A percentile compares a stretch with the other conserved stretches of the same genome.
phyloP scores from a whole-genome alignment of 2,888 invertebrate species.

The Troides oblongomaculatus region DNA sequence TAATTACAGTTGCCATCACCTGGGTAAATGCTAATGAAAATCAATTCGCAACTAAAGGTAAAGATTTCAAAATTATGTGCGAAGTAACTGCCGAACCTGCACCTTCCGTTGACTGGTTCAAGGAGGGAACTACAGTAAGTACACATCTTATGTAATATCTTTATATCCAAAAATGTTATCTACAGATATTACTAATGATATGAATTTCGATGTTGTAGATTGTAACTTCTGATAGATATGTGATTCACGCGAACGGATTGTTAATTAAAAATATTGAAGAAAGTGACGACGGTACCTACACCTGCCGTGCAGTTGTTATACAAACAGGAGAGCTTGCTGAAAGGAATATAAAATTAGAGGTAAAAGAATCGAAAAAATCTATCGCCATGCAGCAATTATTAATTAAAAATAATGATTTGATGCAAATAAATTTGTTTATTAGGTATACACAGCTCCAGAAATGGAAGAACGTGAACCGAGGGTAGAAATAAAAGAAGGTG shows the following conservation, averaged over 20 bases:
- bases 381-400: neutral
- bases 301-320: constrained; percentile 91
- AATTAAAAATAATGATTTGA: neutral
- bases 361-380: constrained; percentile 50
- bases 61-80: constrained; percentile 89
- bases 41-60: constrained; percentile 89
- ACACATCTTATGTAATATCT: neutral
- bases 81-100: constrained; percentile 91
- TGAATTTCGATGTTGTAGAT: constrained; percentile 65
- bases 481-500: constrained; percentile 89
- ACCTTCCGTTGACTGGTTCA: constrained; percentile 92
- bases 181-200: neutral
- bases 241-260: constrained; percentile 87
- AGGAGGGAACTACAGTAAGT: constrained; percentile 84
- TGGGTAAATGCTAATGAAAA: constrained; percentile 92
- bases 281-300: constrained; percentile 92
- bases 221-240: constrained; percentile 84
- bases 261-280: constrained; percentile 88
- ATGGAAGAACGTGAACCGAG: constrained; percentile 82
- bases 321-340: constrained; percentile 89
- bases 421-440: constrained; percentile 28
- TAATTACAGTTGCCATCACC: constrained; percentile 86
- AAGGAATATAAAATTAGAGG: constrained; percentile 89
- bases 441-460: constrained; percentile 88
- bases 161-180: neutral